Conservation (phyloP, 1,140 invertebrate genomes). For the Drepana arcuata region DNA sequence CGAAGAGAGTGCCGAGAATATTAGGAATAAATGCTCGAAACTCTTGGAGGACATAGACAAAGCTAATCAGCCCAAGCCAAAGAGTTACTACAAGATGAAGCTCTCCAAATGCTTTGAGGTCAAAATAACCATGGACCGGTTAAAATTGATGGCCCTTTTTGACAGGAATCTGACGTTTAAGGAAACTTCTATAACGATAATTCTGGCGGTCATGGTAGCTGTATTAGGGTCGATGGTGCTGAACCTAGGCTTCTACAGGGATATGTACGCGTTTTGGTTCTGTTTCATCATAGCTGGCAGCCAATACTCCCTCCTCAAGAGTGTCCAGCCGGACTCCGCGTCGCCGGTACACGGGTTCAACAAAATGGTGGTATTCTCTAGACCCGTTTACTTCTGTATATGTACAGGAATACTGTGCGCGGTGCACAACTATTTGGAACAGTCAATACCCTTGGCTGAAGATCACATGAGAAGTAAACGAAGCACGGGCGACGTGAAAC, state of each 20-base stretch:
- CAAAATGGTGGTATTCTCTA: constrained; percentile 92
- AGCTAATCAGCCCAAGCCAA: constrained; percentile 71
- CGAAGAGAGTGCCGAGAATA: constrained; percentile 54
- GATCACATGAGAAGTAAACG: constrained; percentile 35
- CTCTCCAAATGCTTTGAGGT: constrained; percentile 78
- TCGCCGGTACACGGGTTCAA: constrained; percentile 99
- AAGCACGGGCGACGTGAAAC: constrained; percentile 35
- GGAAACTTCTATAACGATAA: constrained; percentile 88
- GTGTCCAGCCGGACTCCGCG: constrained; percentile 98
- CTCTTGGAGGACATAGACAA: constrained; percentile 57
- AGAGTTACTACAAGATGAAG: constrained; percentile 90
- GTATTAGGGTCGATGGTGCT: constrained; percentile 89
- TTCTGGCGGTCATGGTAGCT: constrained; percentile 90
- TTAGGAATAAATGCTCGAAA: constrained; percentile 51
- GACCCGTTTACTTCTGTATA: constrained; percentile 96
- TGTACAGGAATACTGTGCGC: constrained; percentile 83
- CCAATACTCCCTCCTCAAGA: constrained; percentile 98
- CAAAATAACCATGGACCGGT: constrained; percentile 91
- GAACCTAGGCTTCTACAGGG: constrained; percentile 89
- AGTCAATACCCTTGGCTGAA: constrained; percentile 31
- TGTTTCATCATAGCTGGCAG: constrained; percentile 97
- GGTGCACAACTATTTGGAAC: constrained; percentile 74
- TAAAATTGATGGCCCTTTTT: constrained; percentile 92
- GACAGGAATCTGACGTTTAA: constrained; percentile 91
- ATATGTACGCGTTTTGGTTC: constrained; percentile 94